Evolutionary conservation across 2,797 vertebrate species (phyloP).

Genomic region (Hippocampus kuda): DNA sequence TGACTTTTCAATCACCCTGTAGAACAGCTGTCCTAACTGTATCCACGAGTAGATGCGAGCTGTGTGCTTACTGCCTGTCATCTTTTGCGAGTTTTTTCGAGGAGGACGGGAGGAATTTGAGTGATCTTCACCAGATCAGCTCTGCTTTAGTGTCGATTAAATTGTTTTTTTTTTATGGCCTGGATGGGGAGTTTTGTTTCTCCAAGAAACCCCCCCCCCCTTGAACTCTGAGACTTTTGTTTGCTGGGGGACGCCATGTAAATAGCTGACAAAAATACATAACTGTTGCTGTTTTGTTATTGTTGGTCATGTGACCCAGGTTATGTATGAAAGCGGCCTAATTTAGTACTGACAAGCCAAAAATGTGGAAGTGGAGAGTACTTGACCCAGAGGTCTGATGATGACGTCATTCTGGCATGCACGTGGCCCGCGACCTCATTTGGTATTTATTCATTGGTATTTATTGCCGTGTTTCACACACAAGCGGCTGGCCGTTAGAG

Average conservation of each 20-base stretch:
- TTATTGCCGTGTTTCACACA: constrained; percentile 52
- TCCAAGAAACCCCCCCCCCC: constrained; percentile 27
- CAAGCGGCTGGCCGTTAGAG: constrained; percentile 23
- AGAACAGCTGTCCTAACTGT: constrained; percentile 55
- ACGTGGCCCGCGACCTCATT: constrained; percentile 31
- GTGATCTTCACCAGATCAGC: constrained; percentile 18
- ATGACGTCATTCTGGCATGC: constrained; percentile 14
- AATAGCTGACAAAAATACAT: constrained; percentile 11
- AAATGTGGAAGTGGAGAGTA: constrained; percentile 5
- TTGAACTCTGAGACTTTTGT: constrained; percentile 36
- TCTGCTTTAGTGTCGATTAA: constrained; percentile 37
- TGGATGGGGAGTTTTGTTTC: constrained; percentile 5
- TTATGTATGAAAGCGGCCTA: constrained; percentile 12
- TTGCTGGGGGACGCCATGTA: constrained; percentile 19
- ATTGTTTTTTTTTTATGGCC: not conserved
- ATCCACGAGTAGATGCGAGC: constrained; percentile 47
- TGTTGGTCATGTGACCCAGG: constrained; percentile 6
- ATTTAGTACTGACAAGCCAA: constrained; percentile 11
- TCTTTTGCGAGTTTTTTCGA: not conserved
- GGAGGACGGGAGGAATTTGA: not conserved
- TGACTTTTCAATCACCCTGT: constrained; percentile 16
- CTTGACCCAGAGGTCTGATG: not conserved
- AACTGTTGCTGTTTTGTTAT: constrained; percentile 1
- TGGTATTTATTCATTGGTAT: constrained; percentile 64
- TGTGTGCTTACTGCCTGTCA: constrained; percentile 11